Evolutionary conservation across 2,113 vertebrate species (phyloP).

Genomic region (Naja naja): DNA sequence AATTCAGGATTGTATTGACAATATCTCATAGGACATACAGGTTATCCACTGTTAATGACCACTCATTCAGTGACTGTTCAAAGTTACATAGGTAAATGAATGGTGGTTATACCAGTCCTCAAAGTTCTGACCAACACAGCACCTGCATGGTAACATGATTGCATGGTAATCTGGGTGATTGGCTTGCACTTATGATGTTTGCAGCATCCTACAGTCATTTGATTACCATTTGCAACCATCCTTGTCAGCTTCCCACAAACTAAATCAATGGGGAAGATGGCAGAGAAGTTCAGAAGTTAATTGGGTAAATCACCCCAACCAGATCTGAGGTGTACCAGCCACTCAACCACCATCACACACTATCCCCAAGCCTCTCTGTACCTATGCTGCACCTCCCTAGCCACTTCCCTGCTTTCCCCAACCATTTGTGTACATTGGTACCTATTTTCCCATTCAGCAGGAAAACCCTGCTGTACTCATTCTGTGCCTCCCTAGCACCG

Average conservation of each 20-base stretch:
- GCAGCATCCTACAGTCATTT: not conserved
- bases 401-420: not conserved
- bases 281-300: not conserved
- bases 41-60: not conserved
- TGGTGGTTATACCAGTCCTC: not conserved
- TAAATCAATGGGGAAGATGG: not conserved
- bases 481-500: not conserved
- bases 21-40: not conserved
- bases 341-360: not conserved
- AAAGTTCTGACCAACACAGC: not conserved
- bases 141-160: not conserved
- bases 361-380: not conserved
- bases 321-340: not conserved
- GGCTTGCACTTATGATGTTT: not conserved
- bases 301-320: not conserved
- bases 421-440: not conserved
- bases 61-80: not conserved
- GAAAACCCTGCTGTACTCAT: not conserved
- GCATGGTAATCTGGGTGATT: not conserved
- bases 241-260: not conserved
- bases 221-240: not conserved
- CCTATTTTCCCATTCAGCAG: not conserved
- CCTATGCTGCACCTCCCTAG: not conserved
- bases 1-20: not conserved
- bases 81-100: not conserved